Base-by-base conservation (phyloP, 2,888 invertebrate species). In the Ophioninae sp. region DNA sequence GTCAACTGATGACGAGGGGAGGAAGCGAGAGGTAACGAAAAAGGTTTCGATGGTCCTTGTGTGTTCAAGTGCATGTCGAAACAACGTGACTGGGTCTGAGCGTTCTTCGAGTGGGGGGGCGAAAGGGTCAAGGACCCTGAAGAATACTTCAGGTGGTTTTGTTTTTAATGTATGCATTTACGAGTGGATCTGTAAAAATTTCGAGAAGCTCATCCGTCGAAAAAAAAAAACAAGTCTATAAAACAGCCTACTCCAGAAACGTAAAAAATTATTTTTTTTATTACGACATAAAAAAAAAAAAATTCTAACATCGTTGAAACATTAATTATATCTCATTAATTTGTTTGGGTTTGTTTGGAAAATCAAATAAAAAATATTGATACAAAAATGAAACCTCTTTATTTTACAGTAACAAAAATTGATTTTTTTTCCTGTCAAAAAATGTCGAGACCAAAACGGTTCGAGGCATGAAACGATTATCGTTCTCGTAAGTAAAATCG, bases 41-140 rank as follows among this genome's bases (percentile, higher is more conserved):
- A 58, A 71, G 58, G 71, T 58, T 71, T 71, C 71, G 58, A 41
- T 59, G 67, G 23, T 64, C 67, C 37, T 67, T 51, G 44, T 59
- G 51, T 51, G 73, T 22, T 41, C 39, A 56, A 63, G 64, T 72
- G 30, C 44, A 51, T 23, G 59, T 74, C 64, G 74, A 64, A 58
- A 23, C 64, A 51, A 58, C 74, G 64, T 64, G 74, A 74, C 23
- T 41, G 61, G 13, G 44, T 44, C 30, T 30, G 37, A 39, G 39
- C 30, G 63, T n/a, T 17, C n/a, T 0, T 58, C 44, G 20, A 61
- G 67, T 41, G 73, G 41, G 69, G 71, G 41, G 69, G 71, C 44
- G 13, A 73, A 74, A 63, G 72, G 79, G 61, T 79, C 76, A 76
- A 79, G 72, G 79, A 83, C 79, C 83, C 56, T 51, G 37, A 75